Evolutionary conservation across 2,113 vertebrate species (phyloP), one percentile per base, ranked within the genome.

Genomic region (Piliocolobus tephrosceles): DNA sequence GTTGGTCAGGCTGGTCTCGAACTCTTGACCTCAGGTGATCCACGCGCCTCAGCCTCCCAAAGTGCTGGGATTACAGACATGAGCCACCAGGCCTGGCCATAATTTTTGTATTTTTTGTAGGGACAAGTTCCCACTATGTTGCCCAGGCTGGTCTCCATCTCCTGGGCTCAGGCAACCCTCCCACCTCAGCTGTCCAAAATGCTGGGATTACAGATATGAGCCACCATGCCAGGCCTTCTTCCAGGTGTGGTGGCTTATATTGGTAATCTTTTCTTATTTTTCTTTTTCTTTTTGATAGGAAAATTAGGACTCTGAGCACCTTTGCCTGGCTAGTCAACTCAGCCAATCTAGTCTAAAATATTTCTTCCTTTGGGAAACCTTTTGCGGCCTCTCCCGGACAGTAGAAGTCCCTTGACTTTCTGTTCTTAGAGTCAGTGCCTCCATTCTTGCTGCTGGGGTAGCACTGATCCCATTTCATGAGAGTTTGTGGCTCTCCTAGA

Each of bases 351-450:
- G 13, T 40, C 32, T 85, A 43, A 47, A 50, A 35, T 30, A 61
- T 82, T 93, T 93, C 61, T 87, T 92, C 55, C n/a, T 88, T 75
- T 23, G 38, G 52, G 76, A 66, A 75, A 55, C 47, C 16, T 47
- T 66, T 38, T 2, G 27, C 73, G 45, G 79, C 16, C 12, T 14
- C 58, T 40, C 18, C 52, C 25, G n/a, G 16, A 43, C 6, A 45
- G 50, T 70, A n/a, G 11, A 40, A 38, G 22, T 22, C 18, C 23
- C 32, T 81, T 70, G 11, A 25, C 23, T 38, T 81, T 91, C 40
- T 58, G 18, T 95, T 17, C 14, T 38, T 30, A 0, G 0, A 66
- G 25, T 4, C 3, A 76, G n/a, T 0, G 4, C 35, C 52, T 91
- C 32, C 25, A 3, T 55, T 81, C 81, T 64, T 5, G 13, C 75